Conservation (phyloP, 2,888 invertebrate genomes). For the Drosophila neotestacea region DNA sequence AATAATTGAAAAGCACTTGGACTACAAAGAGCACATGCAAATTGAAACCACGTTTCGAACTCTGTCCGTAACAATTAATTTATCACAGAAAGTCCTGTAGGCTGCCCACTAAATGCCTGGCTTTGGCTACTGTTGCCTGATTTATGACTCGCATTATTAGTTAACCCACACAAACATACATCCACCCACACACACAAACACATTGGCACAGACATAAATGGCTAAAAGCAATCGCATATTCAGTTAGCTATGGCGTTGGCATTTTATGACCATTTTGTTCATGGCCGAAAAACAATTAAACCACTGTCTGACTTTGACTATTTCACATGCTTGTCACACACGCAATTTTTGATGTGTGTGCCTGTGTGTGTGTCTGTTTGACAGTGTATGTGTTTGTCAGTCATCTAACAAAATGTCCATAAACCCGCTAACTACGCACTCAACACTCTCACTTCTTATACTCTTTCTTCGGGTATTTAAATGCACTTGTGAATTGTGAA, state of each 20-base stretch:
- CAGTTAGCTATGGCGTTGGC: slow-evolving; percentile 10
- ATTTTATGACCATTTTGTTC: slow-evolving; percentile 58
- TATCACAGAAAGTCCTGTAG: slow-evolving; percentile 60
- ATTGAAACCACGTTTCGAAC: slow-evolving; percentile 43
- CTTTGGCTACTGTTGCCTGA: slow-evolving; percentile 59
- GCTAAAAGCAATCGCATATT: slow-evolving; percentile 3
- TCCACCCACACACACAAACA: slow-evolving; percentile 19
- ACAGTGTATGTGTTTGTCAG: slow-evolving; percentile 12
- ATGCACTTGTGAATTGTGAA: not conserved
- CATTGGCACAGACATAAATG: slow-evolving; percentile 3
- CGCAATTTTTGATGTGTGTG: slow-evolving; percentile 19
- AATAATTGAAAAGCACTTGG: slow-evolving; percentile 62
- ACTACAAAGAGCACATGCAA: slow-evolving; percentile 45
- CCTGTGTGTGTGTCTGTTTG: slow-evolving; percentile 11
- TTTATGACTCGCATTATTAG: slow-evolving; percentile 73
- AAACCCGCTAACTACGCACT: slow-evolving; percentile 43
- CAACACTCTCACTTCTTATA: slow-evolving; percentile 14
- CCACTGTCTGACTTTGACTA: slow-evolving; percentile 47
- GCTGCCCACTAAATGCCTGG: slow-evolving; percentile 56
- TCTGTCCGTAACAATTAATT: slow-evolving; percentile 61
- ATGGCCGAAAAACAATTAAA: slow-evolving; percentile 66
- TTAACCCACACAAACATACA: slow-evolving; percentile 13
- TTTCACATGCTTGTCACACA: slow-evolving; percentile 73
- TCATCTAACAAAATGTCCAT: slow-evolving; percentile 38
- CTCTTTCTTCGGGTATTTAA: not conserved